Evolutionary conservation across 2,113 vertebrate genomes (phyloP).

Genomic region (Mustela lutreola): DNA sequence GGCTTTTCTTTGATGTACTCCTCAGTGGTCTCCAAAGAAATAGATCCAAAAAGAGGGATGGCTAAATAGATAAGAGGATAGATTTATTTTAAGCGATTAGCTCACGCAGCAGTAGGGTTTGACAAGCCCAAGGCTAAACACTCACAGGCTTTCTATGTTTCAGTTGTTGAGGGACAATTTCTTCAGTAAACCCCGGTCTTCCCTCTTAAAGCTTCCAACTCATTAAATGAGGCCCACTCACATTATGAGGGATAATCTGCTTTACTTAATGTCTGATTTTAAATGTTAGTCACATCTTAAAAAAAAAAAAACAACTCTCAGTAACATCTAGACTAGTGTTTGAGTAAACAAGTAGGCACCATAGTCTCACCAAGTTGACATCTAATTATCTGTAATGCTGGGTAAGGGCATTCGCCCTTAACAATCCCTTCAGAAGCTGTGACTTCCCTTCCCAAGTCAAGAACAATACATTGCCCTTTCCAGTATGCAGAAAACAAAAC

Average conservation of each 20-base stretch:
- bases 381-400: neutral
- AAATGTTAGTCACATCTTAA: neutral
- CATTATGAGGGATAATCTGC: neutral
- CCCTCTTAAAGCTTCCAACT: neutral
- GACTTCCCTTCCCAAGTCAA: neutral
- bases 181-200: neutral
- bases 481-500: neutral
- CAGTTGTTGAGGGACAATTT: neutral
- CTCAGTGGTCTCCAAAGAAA: neutral
- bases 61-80: neutral
- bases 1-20: neutral
- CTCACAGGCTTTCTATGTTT: neutral
- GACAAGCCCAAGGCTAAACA: neutral
- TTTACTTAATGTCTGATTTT: conserved; percentile 16
- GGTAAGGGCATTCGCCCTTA: neutral
- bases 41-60: neutral
- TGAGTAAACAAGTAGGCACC: neutral
- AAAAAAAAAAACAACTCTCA: neutral
- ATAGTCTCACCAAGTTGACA: neutral
- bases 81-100: neutral
- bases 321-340: conserved; percentile 2
- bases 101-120: neutral
- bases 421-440: neutral
- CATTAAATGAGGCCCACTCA: neutral
- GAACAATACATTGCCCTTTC: neutral